phyloP scores from a whole-genome alignment of 2,888 invertebrate species.

The Folsomia candida region DNA sequence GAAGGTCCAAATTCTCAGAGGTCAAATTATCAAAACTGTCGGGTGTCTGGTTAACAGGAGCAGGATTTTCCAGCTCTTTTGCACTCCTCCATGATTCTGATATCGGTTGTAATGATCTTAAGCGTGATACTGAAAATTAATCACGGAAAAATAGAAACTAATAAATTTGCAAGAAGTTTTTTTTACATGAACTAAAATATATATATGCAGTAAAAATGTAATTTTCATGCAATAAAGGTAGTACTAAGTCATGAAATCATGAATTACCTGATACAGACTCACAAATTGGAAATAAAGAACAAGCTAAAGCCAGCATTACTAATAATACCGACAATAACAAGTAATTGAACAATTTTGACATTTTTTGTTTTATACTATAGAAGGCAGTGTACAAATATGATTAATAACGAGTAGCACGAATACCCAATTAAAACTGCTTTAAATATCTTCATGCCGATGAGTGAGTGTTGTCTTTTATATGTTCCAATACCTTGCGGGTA shows the following conservation, averaged over 20 bases:
- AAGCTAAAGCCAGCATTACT: too few relatives aligned
- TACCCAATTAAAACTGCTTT: background rate
- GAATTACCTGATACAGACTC: background rate
- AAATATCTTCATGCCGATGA: too few relatives aligned
- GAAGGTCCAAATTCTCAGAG: too few relatives aligned
- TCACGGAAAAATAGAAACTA: background rate
- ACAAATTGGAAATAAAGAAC: background rate
- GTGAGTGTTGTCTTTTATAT: too few relatives aligned
- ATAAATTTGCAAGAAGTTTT: background rate
- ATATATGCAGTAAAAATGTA: background rate
- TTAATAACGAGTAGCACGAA: background rate
- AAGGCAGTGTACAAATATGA: too few relatives aligned
- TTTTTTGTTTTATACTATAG: background rate
- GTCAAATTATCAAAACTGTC: too few relatives aligned
- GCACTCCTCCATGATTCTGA: background rate
- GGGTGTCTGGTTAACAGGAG: too few relatives aligned
- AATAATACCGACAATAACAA: background rate
- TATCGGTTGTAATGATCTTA: background rate
- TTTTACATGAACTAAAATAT: background rate
- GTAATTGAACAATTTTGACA: background rate
- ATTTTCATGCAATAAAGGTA: background rate
- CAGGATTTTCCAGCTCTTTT: background rate
- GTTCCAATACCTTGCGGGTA: too few relatives aligned
- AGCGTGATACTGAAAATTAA: background rate
- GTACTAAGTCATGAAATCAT: background rate